Conservation (phyloP, 2,113 vertebrate species). For the Platanista minor region DNA sequence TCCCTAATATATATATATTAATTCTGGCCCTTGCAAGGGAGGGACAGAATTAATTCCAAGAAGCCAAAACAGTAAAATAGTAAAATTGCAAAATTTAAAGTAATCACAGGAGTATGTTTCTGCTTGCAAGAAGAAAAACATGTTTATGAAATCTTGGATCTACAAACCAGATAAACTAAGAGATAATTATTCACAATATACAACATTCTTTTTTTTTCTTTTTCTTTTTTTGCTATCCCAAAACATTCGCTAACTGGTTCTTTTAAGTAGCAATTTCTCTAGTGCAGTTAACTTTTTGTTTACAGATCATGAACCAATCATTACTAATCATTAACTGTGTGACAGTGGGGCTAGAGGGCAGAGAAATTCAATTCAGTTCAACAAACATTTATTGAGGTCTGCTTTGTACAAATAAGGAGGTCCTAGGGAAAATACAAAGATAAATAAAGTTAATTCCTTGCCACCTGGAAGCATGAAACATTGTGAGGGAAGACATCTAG, state of each 20-base stretch:
- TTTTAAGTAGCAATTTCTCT: constrained; percentile 48
- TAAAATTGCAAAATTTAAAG: constrained; percentile 35
- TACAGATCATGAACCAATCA: constrained; percentile 40
- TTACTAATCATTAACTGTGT: constrained; percentile 49
- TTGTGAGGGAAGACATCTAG: constrained; percentile 3
- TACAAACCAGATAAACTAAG: background rate
- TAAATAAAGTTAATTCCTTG: constrained; percentile 45
- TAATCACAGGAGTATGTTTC: background rate
- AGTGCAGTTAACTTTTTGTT: constrained; percentile 51
- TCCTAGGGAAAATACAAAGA: constrained; percentile 17
- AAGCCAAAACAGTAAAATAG: background rate
- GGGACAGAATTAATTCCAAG: too few relatives aligned
- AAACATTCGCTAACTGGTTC: background rate
- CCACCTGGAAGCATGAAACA: background rate
- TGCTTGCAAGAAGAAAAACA: background rate
- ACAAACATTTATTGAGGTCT: constrained; percentile 48
- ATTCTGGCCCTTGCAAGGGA: background rate
- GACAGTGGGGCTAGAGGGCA: constrained; percentile 18
- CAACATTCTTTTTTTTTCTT: background rate
- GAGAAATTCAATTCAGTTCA: constrained; percentile 57
- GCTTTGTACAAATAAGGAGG: constrained; percentile 46
- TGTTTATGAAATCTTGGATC: constrained; percentile 2
- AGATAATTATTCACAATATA: constrained; percentile 32
- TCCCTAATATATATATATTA: background rate
- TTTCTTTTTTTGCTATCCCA: background rate